Conservation (phyloP, 2,113 vertebrate genomes). For the Azemiops feae region DNA sequence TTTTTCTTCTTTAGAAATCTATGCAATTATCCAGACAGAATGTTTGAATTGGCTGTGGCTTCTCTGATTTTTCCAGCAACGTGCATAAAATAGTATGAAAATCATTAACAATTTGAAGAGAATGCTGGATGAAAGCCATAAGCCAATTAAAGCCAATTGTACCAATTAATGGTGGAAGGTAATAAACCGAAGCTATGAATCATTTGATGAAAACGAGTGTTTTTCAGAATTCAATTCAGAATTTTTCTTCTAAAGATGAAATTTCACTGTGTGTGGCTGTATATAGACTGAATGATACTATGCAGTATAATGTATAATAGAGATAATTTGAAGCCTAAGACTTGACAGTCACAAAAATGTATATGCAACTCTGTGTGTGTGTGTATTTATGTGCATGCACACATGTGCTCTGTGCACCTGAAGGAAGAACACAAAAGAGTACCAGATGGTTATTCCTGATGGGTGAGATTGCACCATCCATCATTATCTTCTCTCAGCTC, state of each 20-base stretch:
- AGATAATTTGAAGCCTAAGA: background rate
- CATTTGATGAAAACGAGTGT: background rate
- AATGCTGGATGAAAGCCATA: background rate
- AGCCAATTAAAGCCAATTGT: background rate
- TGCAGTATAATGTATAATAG: background rate
- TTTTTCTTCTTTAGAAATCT: background rate
- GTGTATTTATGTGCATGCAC: no score
- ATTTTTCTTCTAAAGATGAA: background rate
- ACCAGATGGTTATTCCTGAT: no score
- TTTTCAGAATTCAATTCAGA: conserved; percentile 2
- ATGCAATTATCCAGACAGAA: background rate
- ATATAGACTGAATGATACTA: background rate
- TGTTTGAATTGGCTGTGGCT: background rate
- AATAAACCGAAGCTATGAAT: background rate
- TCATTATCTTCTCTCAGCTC: background rate
- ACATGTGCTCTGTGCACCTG: background rate
- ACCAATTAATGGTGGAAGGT: background rate
- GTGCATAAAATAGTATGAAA: background rate
- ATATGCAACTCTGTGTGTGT: background rate
- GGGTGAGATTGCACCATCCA: background rate
- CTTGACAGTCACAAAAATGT: background rate
- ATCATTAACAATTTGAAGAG: background rate
- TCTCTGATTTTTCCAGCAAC: background rate
- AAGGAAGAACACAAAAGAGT: background rate
- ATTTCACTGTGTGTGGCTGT: background rate